Conservation (phyloP, 2,113 vertebrate genomes). For the Amphiprion ocellaris region DNA sequence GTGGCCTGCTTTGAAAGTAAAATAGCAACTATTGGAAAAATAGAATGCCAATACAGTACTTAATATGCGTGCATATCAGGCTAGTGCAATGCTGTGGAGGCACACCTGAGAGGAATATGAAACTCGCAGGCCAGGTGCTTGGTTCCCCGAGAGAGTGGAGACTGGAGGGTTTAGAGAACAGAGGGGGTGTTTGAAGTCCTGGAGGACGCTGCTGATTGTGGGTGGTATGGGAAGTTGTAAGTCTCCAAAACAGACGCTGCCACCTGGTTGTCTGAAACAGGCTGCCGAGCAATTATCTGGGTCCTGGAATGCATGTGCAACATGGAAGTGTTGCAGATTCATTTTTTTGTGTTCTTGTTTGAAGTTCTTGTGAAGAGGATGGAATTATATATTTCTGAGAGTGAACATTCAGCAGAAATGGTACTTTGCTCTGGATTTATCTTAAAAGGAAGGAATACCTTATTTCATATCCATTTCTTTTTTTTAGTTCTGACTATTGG, state of each 20-base stretch:
- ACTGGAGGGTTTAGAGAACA: conserved; percentile 71
- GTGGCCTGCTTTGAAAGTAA: conserved; percentile 84
- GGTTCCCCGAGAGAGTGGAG: conserved; percentile 63
- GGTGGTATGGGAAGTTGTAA: conserved; percentile 71
- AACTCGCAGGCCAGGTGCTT: conserved; percentile 76
- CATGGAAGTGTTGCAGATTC: conserved; percentile 36
- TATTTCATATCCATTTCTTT: background rate
- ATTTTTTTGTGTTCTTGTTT: conserved; percentile 45
- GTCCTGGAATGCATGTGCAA: conserved; percentile 35
- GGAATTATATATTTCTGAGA: conserved; percentile 12
- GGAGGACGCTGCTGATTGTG: conserved; percentile 73
- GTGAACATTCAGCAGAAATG: background rate
- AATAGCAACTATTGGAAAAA: conserved; percentile 79
- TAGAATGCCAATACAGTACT: conserved; percentile 79
- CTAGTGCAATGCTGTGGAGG: conserved; percentile 68
- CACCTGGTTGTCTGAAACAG: conserved; percentile 74
- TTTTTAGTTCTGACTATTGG: background rate
- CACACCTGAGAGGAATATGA: conserved; percentile 81
- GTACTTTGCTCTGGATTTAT: background rate
- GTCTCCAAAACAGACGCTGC: conserved; percentile 74
- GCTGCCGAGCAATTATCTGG: conserved; percentile 63
- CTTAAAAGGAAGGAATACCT: background rate
- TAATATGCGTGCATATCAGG: conserved; percentile 84
- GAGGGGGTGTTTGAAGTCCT: conserved; percentile 76
- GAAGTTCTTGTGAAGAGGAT: conserved; percentile 31